Conservation (phyloP, 2,888 invertebrate genomes). For the Drosophila helvetica region DNA sequence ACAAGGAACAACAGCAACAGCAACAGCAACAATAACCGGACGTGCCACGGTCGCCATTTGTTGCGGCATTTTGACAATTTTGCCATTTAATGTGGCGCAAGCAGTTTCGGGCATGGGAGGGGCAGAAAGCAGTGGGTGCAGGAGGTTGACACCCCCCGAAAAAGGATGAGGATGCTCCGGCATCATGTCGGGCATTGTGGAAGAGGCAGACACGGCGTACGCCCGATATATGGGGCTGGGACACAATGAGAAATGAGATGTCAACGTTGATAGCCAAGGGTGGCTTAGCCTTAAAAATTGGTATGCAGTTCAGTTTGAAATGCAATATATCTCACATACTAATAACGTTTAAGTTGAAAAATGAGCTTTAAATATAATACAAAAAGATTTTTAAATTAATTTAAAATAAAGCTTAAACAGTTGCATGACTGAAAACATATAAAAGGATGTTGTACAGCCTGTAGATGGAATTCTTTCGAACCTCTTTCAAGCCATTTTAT, state of each 20-base stretch:
- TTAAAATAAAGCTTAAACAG: too few species aligned
- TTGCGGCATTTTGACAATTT: slow-evolving; percentile 69
- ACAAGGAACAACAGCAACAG: slow-evolving; percentile 24
- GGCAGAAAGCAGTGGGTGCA: slow-evolving; percentile 10
- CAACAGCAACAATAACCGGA: slow-evolving; percentile 41
- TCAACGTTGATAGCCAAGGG: background rate
- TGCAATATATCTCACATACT: background rate
- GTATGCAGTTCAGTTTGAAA: background rate
- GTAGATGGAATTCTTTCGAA: too few species aligned
- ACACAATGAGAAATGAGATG: slow-evolving; percentile 35
- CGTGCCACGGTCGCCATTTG: slow-evolving; percentile 60
- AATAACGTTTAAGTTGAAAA: too few species aligned
- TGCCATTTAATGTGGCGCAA: slow-evolving; percentile 54
- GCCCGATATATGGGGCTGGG: slow-evolving; percentile 33
- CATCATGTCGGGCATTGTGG: slow-evolving; percentile 25
- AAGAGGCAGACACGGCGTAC: slow-evolving; percentile 32
- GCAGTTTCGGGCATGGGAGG: slow-evolving; percentile 11
- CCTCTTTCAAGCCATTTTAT: too few species aligned
- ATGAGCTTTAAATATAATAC: too few species aligned
- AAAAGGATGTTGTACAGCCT: too few species aligned
- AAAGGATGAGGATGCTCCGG: slow-evolving; percentile 23
- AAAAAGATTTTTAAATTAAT: too few species aligned
- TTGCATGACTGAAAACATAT: too few species aligned
- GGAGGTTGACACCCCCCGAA: too few species aligned
- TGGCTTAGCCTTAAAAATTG: slow-evolving; percentile 13